Percentiles rank a stretch among this genome's conserved stretches.
These are phyloP conservation scores for Cordilura impudica DNA, from an alignment of 2,888 invertebrate genomes.

Conservation along the genomic window DNA sequence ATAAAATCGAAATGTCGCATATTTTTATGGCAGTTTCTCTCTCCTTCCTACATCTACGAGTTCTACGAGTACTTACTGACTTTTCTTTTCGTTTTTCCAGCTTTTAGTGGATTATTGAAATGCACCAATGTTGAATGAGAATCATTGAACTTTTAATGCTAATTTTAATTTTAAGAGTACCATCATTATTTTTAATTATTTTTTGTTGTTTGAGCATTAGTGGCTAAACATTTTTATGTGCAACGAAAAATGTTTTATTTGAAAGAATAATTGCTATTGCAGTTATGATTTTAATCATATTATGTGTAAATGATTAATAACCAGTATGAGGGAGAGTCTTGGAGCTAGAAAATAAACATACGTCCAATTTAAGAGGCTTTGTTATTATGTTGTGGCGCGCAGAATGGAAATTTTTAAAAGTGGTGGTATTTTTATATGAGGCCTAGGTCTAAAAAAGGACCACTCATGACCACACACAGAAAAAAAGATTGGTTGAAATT, in stretches of 20 bases:
- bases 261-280: constrained; percentile 54
- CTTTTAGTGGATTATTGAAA: constrained; percentile 65
- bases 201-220: background rate
- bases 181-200: background rate
- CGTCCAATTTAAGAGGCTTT: too few species aligned
- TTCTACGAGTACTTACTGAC: background rate
- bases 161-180: constrained; percentile 52
- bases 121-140: constrained; percentile 35
- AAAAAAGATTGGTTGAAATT: too few species aligned
- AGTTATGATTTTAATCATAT: too few species aligned
- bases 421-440: too few species aligned
- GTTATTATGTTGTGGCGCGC: too few species aligned
- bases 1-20: constrained; percentile 79
- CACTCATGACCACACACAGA: too few species aligned
- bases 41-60: constrained; percentile 2
- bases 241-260: constrained; percentile 3
- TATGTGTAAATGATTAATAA: too few species aligned
- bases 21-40: constrained; percentile 77
- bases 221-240: background rate
- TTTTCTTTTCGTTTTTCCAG: constrained; percentile 32
- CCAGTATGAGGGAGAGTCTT: too few species aligned
- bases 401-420: too few species aligned
- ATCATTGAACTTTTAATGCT: constrained; percentile 58
- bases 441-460: too few species aligned
- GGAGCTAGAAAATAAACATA: too few species aligned